These are phyloP conservation scores for Alaudala cheleensis DNA, from an alignment of 2,113 vertebrate species.

Conservation along the genomic window DNA sequence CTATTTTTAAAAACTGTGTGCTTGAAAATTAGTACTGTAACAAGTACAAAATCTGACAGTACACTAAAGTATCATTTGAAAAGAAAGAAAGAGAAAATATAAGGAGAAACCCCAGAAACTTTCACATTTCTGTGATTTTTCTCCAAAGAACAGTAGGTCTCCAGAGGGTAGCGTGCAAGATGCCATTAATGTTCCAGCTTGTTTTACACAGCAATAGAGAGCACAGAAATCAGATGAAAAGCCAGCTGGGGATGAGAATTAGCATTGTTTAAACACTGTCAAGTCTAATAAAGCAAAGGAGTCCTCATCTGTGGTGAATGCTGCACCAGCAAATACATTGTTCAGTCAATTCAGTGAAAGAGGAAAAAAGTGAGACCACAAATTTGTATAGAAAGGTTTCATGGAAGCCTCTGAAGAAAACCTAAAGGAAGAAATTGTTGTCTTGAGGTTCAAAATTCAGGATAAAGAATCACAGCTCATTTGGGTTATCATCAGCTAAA, in stretches of 20 bases:
- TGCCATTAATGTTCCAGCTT: not conserved
- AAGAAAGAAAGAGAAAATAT: not conserved
- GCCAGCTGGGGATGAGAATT: conserved; percentile 32
- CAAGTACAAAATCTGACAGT: not conserved
- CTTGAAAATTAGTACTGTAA: not conserved
- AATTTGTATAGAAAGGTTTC: not conserved
- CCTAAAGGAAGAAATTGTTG: not conserved
- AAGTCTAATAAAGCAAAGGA: conserved; percentile 33
- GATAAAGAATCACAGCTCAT: not conserved
- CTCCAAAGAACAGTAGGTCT: not conserved
- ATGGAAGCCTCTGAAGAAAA: not conserved
- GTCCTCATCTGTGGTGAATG: not conserved
- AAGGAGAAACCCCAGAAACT: not conserved
- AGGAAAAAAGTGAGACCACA: not conserved
- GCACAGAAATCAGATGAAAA: conserved; percentile 28
- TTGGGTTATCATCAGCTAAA: not conserved
- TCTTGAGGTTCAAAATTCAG: not conserved
- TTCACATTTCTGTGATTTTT: not conserved
- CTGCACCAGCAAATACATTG: conserved; percentile 9
- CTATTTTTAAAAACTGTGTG: not conserved
- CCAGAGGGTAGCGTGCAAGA: not conserved
- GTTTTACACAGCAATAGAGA: conserved; percentile 15
- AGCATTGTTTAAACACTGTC: conserved; percentile 58
- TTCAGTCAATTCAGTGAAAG: not conserved
- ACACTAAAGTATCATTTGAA: not conserved